phyloP scores from a whole-genome alignment of 2,113 vertebrate species.

The Centropristis striata region DNA sequence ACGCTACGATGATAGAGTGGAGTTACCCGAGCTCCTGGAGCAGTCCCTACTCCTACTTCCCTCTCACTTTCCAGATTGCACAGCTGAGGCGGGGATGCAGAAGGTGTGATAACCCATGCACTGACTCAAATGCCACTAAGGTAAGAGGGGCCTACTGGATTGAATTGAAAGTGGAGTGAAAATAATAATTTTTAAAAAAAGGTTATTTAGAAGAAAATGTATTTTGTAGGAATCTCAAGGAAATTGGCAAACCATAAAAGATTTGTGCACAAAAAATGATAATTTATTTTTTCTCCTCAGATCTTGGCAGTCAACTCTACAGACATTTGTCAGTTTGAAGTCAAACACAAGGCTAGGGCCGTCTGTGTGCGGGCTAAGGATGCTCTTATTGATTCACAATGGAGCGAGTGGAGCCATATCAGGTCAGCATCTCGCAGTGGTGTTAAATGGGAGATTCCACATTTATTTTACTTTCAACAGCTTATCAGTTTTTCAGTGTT shows the following conservation, averaged over 20 bases:
- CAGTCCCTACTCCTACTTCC: conserved; percentile 82
- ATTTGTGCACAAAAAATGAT: background rate
- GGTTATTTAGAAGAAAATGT: background rate
- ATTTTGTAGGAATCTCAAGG: too few species aligned
- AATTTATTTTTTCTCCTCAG: conserved; percentile 23
- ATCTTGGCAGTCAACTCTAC: conserved; percentile 30
- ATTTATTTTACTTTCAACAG: background rate
- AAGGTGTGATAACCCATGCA: conserved; percentile 42
- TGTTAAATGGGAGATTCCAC: background rate
- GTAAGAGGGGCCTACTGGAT: conserved; percentile 38
- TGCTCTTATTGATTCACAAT: conserved; percentile 74
- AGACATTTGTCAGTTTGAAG: conserved; percentile 53
- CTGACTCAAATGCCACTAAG: conserved; percentile 20
- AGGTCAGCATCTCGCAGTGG: conserved; percentile 61
- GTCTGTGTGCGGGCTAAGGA: conserved; percentile 81
- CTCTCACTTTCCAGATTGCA: conserved; percentile 80
- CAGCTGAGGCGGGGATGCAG: conserved; percentile 51
- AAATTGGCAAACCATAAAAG: background rate
- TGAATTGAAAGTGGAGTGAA: background rate
- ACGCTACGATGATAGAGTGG: conserved; percentile 69
- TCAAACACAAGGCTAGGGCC: conserved; percentile 32
- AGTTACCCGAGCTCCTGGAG: conserved; percentile 82
- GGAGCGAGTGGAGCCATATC: conserved; percentile 80
- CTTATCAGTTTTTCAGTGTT: background rate
- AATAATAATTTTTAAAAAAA: background rate